Evolutionary conservation across 1,140 invertebrate genomes (phyloP).

Genomic region (Chionoecetes opilio): DNA sequence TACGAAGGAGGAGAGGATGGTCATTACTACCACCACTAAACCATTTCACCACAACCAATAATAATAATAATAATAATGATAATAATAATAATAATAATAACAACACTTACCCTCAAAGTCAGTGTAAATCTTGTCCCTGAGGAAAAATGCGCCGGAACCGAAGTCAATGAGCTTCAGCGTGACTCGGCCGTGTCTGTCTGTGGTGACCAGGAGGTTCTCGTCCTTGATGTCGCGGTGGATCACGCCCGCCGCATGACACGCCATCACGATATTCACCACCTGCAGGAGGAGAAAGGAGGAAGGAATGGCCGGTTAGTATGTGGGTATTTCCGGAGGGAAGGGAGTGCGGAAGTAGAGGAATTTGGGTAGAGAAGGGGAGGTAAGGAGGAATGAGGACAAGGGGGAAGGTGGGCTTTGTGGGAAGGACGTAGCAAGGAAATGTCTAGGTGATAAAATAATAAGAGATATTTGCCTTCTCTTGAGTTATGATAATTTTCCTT

Average conservation of each 20-base stretch:
- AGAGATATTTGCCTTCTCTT: too few relatives aligned
- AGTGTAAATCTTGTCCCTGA: constrained; percentile 87
- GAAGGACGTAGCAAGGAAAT: too few relatives aligned
- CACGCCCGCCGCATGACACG: constrained; percentile 85
- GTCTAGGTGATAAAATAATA: too few relatives aligned
- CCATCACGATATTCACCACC: constrained; percentile 85
- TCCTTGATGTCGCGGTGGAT: constrained; percentile 89
- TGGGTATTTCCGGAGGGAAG: neutral
- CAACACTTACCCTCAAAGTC: constrained; percentile 88
- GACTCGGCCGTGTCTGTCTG: constrained; percentile 83
- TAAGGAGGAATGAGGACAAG: too few relatives aligned
- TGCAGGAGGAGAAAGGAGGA: constrained; percentile 23
- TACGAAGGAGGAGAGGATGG: constrained; percentile 36
- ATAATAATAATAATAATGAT: neutral
- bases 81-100: neutral
- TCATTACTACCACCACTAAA: neutral
- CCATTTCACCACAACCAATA: too few relatives aligned
- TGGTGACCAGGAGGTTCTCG: constrained; percentile 87
- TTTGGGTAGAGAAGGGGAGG: neutral
- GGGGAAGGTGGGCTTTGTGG: too few relatives aligned
- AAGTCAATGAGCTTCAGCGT: constrained; percentile 88
- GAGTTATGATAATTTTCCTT: too few relatives aligned
- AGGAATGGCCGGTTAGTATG: neutral
- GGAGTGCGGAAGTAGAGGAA: neutral
- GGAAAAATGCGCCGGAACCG: constrained; percentile 88